phyloP scores from a whole-genome alignment of 2,113 vertebrate species.

The Manacus vitellinus region DNA sequence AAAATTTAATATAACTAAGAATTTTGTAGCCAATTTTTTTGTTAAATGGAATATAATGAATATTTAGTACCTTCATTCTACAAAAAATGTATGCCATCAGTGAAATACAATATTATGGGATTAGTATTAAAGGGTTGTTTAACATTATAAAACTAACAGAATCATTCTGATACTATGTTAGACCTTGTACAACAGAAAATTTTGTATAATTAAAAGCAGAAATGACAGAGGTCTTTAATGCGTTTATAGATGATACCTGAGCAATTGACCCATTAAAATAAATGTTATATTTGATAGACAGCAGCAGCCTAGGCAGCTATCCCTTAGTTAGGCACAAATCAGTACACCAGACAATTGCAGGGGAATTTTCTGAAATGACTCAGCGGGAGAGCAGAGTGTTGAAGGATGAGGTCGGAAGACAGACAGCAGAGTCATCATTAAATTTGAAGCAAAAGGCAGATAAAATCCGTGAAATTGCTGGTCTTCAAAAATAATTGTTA shows the following conservation, averaged over 20 bases:
- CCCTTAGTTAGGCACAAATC: not conserved
- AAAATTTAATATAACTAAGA: not conserved
- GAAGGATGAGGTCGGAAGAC: conserved; percentile 9
- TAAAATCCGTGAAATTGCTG: not conserved
- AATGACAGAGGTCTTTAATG: not conserved
- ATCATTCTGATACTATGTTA: not conserved
- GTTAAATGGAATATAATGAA: not conserved
- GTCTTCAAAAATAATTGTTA: not conserved
- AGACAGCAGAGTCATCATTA: conserved; percentile 14
- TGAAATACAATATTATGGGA: not conserved
- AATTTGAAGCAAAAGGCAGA: not conserved
- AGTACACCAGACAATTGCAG: not conserved
- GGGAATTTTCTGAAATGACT: conserved; percentile 27
- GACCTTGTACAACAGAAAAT: not conserved
- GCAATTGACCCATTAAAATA: not conserved
- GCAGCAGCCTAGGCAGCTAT: not conserved
- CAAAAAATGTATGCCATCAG: not conserved
- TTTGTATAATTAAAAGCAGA: not conserved
- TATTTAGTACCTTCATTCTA: not conserved
- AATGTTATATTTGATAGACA: not conserved
- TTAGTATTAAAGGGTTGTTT: not conserved
- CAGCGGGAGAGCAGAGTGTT: not conserved
- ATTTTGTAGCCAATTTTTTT: not conserved
- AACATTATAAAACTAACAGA: not conserved
- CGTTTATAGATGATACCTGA: not conserved